Percentiles rank a stretch among this genome's conserved stretches.
phyloP scores from a whole-genome alignment of 2,888 invertebrate genomes.

The Nomada fucata region DNA sequence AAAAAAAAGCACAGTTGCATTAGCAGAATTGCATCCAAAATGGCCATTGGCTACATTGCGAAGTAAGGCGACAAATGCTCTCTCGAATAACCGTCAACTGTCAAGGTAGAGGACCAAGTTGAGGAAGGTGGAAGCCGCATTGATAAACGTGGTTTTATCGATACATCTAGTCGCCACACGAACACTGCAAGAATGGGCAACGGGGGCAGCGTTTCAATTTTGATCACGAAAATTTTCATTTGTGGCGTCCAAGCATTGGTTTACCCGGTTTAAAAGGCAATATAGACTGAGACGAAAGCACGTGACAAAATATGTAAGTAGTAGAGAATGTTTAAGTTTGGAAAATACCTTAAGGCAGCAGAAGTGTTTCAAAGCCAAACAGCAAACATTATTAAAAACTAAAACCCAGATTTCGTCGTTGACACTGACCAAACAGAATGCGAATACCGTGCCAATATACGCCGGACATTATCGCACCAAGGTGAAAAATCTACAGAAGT shows the following conservation, averaged over 20 bases:
- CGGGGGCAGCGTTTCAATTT: constrained; percentile 62
- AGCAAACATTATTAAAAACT: constrained; percentile 1
- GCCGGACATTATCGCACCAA: constrained; percentile 2
- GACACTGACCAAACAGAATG: constrained; percentile 21
- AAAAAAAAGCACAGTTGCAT: constrained; percentile 4
- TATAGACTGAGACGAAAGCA: background rate
- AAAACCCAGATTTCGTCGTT: constrained; percentile 12
- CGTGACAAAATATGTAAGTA: constrained; percentile 12
- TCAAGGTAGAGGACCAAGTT: background rate
- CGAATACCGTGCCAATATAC: background rate
- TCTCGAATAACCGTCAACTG: background rate
- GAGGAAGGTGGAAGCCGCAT: too few relatives aligned
- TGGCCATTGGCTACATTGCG: background rate
- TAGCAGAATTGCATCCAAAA: constrained; percentile 5
- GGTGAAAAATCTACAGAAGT: constrained; percentile 7
- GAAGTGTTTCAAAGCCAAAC: background rate
- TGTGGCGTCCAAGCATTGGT: constrained; percentile 45
- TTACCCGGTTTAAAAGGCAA: constrained; percentile 5
- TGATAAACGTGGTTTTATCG: too few relatives aligned
- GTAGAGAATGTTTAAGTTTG: background rate
- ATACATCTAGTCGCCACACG: too few relatives aligned
- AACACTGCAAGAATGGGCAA: too few relatives aligned
- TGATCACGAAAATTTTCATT: constrained; percentile 63
- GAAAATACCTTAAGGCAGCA: constrained; percentile 4
- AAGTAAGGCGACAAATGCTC: background rate